These are phyloP conservation scores for Rotaria magnacalcarata DNA, from an alignment of 2,888 invertebrate genomes.

Conservation along the genomic window DNA sequence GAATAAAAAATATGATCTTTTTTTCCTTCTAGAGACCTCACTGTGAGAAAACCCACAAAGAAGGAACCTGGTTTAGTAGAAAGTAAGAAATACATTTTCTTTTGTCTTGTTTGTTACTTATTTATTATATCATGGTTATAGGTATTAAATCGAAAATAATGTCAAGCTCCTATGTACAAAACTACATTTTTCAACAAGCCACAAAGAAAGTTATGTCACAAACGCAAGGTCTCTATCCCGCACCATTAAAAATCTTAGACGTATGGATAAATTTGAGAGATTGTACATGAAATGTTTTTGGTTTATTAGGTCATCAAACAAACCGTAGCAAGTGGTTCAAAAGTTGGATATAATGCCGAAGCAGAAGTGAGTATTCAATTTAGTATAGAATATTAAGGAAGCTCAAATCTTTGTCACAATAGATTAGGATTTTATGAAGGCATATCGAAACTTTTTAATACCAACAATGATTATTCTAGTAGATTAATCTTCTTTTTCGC, in stretches of 20 bases:
- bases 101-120: neutral
- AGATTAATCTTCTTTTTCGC: too few species aligned
- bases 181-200: constrained; percentile 83
- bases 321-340: constrained; percentile 76
- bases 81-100: neutral
- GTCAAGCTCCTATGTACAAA: constrained; percentile 62
- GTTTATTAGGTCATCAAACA: constrained; percentile 65
- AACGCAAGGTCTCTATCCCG: constrained; percentile 88
- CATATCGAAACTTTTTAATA: too few species aligned
- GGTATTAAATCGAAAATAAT: constrained; percentile 64
- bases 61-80: neutral
- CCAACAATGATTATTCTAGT: too few species aligned
- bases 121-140: neutral
- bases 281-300: neutral
- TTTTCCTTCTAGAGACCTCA: neutral
- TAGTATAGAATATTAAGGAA: too few species aligned
- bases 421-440: too few species aligned
- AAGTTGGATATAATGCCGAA: constrained; percentile 81
- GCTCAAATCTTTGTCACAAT: too few species aligned
- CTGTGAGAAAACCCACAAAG: neutral
- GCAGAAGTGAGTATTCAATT: constrained; percentile 61
- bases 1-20: too few species aligned
- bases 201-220: constrained; percentile 83
- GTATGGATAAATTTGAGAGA: neutral
- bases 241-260: constrained; percentile 76